Conservation (phyloP, 2,888 invertebrate genomes). For the Cremastinae sp. region DNA sequence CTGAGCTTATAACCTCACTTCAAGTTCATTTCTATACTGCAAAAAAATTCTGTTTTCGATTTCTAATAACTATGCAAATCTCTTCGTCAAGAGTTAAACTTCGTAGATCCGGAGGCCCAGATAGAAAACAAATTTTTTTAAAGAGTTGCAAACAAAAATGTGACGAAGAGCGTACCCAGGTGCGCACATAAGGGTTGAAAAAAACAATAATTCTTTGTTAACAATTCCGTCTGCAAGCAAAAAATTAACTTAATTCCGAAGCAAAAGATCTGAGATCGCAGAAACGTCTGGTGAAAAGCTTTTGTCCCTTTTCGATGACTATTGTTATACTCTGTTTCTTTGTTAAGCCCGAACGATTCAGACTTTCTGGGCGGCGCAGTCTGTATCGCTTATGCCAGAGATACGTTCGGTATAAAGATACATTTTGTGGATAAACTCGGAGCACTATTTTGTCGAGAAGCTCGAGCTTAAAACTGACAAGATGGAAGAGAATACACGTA, state of each 20-base stretch:
- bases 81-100: no score
- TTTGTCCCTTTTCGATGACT: constrained; percentile 23
- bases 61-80: constrained; percentile 11
- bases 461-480: constrained; percentile 21
- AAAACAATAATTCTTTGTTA: no score
- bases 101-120: constrained; percentile 8
- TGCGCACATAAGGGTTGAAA: constrained; percentile 1
- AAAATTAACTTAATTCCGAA: constrained; percentile 23
- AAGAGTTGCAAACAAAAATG: constrained; percentile 1
- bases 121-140: background rate
- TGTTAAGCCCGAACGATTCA: constrained; percentile 23
- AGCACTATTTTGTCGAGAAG: constrained; percentile 34
- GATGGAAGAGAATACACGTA: constrained; percentile 26
- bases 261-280: constrained; percentile 37
- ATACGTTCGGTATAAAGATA: constrained; percentile 1
- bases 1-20: constrained; percentile 14
- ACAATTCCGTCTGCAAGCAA: no score
- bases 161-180: background rate
- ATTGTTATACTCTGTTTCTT: constrained; percentile 34
- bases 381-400: constrained; percentile 10
- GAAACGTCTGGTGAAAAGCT: constrained; percentile 41
- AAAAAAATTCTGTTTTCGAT: constrained; percentile 15
- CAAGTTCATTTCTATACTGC: constrained; percentile 14
- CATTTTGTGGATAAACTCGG: constrained; percentile 36
- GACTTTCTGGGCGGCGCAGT: constrained; percentile 9